Conservation (phyloP, 2,797 vertebrate genomes). For the Heterohyrax brucei region DNA sequence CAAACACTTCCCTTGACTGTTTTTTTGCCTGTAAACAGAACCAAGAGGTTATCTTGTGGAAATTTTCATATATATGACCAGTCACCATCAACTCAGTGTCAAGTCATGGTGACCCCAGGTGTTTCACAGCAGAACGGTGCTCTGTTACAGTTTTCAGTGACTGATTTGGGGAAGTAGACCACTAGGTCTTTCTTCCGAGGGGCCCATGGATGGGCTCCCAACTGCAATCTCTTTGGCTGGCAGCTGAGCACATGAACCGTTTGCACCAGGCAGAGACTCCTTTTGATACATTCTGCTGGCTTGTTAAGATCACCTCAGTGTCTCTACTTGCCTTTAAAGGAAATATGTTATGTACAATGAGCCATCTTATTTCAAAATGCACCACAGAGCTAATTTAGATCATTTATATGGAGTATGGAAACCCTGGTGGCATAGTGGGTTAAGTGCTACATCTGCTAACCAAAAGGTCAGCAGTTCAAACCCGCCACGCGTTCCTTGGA, state of each 20-base stretch:
- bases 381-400: background rate
- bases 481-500: no score
- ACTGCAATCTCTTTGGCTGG: no score
- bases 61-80: background rate
- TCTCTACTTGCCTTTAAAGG: conserved; percentile 15
- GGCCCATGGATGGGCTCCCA: no score
- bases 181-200: background rate
- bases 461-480: no score
- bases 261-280: background rate
- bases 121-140: background rate
- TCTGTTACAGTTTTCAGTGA: background rate
- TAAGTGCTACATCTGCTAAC: no score
- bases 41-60: background rate
- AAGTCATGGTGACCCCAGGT: background rate
- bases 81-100: background rate
- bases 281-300: background rate
- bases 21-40: background rate
- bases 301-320: background rate
- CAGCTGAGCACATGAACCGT: background rate
- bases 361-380: conserved; percentile 40
- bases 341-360: background rate
- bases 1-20: background rate
- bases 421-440: no score
- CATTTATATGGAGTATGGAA: background rate
- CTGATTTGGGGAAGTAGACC: background rate